Evolutionary conservation across 1,140 invertebrate species (phyloP), one percentile per base, ranked within the genome.

Genomic region (Hyles euphorbiae): DNA sequence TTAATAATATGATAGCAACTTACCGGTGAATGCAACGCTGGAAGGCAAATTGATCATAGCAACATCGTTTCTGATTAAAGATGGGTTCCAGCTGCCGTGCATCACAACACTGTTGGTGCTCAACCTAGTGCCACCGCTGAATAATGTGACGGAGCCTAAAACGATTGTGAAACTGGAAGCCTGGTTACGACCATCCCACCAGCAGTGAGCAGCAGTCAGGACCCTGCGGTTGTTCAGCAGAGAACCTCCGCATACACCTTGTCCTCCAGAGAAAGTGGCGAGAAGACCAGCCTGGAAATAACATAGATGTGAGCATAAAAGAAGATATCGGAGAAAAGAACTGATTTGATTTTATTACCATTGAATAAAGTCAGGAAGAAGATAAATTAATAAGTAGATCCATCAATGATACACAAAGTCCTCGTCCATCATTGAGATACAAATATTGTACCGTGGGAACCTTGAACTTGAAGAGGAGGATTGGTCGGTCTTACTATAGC

Each of bases 21-120:
- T 58, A 80, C 79, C 65, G 32, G 78, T 71, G 36, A 81, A 70
- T 3, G 60, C 44, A 8, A 88, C 57, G 3, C 36, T 2, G 2
- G 53, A 63, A 7, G 81, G 77, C 51, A 90, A 54, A 22, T 70
- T 47, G n/a, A 74, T 63, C 10, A 76, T 52, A 40, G 71, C 71
- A 40, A 78, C 50, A 34, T 78, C 73, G 34, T 78, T 74, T 2
- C 56, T 45, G 9, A 65, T 32, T 0, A 53, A 32, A 6, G 1
- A 33, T 0, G 73, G 64, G 9, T 45, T 55, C 67, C 67, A 76
- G 33, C 47, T 53, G 0, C 54, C 54, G 32, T 76, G 73, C 49
- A 63, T 52, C 7, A 64, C 56, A 3, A 76, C 64, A 6, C 36
- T 63, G 9, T 54, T 61, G 9, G 65, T 56, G 8, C 50, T n/a